Percentiles rank a stretch among this genome's conserved stretches.
These are phyloP conservation scores for Chaenodraco wilsoni DNA, from an alignment of 2,797 vertebrate genomes.

Conservation along the genomic window DNA sequence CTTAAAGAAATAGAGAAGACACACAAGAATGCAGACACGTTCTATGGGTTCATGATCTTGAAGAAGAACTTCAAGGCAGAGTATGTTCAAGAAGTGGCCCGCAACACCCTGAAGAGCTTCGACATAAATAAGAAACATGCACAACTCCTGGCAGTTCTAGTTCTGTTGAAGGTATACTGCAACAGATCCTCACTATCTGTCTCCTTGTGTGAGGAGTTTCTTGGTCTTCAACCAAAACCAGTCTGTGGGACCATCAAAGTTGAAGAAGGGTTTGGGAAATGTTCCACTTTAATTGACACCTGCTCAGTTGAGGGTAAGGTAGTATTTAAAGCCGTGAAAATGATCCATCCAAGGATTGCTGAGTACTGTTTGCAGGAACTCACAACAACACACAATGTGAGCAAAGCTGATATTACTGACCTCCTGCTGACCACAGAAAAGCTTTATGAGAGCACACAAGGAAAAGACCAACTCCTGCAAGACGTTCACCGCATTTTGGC, in stretches of 20 bases:
- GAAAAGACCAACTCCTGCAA: slow-evolving; percentile 64
- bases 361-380: slow-evolving; percentile 72
- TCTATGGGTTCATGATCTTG: slow-evolving; percentile 83
- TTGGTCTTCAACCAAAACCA: slow-evolving; percentile 64
- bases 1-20: slow-evolving; percentile 68
- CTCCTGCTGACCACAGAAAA: slow-evolving; percentile 62
- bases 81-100: slow-evolving; percentile 72
- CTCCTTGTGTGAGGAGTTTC: slow-evolving; percentile 78
- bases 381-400: slow-evolving; percentile 48
- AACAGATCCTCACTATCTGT: slow-evolving; percentile 64
- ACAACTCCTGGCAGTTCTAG: slow-evolving; percentile 76
- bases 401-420: slow-evolving; percentile 63
- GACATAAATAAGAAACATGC: slow-evolving; percentile 60
- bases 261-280: slow-evolving; percentile 70
- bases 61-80: slow-evolving; percentile 74
- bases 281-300: slow-evolving; percentile 69
- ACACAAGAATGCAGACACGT: slow-evolving; percentile 70
- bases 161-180: slow-evolving; percentile 70
- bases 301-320: slow-evolving; percentile 50
- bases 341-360: slow-evolving; percentile 74
- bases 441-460: slow-evolving; percentile 70
- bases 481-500: slow-evolving; percentile 72
- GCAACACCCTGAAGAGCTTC: slow-evolving; percentile 76
- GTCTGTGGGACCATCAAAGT: slow-evolving; percentile 54
- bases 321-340: slow-evolving; percentile 62